Conservation (phyloP, 2,113 vertebrate species). For the Upupa epops region DNA sequence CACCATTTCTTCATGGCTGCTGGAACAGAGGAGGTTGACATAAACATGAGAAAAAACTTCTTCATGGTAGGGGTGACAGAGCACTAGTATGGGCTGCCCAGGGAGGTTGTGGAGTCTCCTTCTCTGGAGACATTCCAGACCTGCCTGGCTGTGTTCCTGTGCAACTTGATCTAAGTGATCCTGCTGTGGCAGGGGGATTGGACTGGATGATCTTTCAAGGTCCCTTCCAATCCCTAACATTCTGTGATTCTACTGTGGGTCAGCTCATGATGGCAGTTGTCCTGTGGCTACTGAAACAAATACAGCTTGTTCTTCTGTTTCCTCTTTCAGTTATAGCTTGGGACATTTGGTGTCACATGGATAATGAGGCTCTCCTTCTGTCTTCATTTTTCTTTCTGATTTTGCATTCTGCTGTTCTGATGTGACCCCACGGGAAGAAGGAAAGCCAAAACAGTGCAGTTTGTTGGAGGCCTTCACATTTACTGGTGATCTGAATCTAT, state of each 20-base stretch:
- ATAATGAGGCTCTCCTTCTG: neutral
- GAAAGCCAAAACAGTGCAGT: neutral
- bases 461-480: neutral
- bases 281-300: neutral
- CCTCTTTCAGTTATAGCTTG: neutral
- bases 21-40: no score
- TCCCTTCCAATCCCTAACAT: no score
- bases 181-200: no score
- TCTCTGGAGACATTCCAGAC: no score
- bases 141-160: no score
- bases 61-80: no score
- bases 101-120: no score
- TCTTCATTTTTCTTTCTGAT: neutral
- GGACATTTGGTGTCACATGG: neutral
- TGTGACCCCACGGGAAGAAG: neutral
- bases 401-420: neutral
- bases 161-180: no score
- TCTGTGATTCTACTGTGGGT: no score
- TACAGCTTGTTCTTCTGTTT: neutral
- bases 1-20: conserved; percentile 17
- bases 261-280: neutral
- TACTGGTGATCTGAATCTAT: fast-evolving
- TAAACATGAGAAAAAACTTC: no score
- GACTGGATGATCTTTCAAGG: no score
- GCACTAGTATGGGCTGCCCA: no score